Evolutionary conservation across 2,113 vertebrate genomes (phyloP).

Genomic region (Columba livia): DNA sequence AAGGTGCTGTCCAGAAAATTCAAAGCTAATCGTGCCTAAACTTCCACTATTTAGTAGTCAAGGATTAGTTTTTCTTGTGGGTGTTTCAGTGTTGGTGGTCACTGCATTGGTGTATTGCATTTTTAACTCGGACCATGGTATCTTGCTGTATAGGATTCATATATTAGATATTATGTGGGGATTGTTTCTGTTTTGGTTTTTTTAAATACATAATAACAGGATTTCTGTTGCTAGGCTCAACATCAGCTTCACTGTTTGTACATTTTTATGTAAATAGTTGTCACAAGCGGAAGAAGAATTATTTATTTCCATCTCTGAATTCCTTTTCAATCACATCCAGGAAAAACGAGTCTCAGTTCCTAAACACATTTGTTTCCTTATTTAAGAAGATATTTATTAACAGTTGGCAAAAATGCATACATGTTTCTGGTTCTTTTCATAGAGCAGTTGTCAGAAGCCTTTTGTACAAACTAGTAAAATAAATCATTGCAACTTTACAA

Average conservation of each 20-base stretch:
- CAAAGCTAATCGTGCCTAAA: background rate
- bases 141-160: conserved; percentile 46
- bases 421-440: conserved; percentile 57
- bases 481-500: conserved; percentile 74
- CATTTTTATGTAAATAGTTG: conserved; percentile 81
- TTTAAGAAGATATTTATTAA: conserved; percentile 87
- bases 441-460: conserved; percentile 68
- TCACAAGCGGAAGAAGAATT: conserved; percentile 72
- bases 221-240: conserved; percentile 60
- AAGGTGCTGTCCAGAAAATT: background rate
- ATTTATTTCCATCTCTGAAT: conserved; percentile 78
- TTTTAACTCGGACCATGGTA: conserved; percentile 5
- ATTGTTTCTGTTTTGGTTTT: background rate
- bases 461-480: conserved; percentile 75
- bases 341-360: conserved; percentile 49
- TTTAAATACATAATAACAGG: background rate
- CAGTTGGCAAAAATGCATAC: conserved; percentile 62
- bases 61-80: conserved; percentile 18
- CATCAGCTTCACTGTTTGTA: conserved; percentile 69
- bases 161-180: conserved; percentile 53
- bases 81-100: conserved; percentile 28
- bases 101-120: background rate
- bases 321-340: conserved; percentile 44
- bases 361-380: conserved; percentile 75
- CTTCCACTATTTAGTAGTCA: conserved; percentile 49